Evolutionary conservation across 2,113 vertebrate genomes (phyloP).

Genomic region (Hylia prasina): DNA sequence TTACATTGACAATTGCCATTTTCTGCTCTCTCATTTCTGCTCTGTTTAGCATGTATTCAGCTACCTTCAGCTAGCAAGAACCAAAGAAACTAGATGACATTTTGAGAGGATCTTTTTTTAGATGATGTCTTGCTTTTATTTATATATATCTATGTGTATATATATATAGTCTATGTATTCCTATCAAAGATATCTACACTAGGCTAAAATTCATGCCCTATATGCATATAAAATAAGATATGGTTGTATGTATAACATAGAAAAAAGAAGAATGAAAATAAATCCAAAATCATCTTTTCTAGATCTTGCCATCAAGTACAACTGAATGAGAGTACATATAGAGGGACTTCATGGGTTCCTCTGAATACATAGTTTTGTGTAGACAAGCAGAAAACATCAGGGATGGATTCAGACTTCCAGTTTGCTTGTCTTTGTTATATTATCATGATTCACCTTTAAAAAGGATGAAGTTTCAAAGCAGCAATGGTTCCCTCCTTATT

Average conservation of each 20-base stretch:
- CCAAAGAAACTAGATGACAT: neutral
- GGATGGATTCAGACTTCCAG: neutral
- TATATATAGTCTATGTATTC: neutral
- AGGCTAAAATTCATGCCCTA: neutral
- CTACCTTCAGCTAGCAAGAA: neutral
- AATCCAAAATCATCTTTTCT: neutral
- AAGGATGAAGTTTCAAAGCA: neutral
- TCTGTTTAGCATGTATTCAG: neutral
- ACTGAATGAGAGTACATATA: neutral
- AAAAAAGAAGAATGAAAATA: neutral
- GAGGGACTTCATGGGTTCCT: neutral
- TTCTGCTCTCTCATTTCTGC: neutral
- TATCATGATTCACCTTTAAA: neutral
- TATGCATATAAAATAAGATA: neutral
- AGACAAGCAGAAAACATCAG: neutral
- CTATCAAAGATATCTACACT: neutral
- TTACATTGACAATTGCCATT: neutral
- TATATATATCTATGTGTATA: rapidly evolving
- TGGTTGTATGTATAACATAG: neutral
- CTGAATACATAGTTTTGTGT: neutral
- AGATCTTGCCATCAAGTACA: neutral
- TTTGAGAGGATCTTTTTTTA: neutral
- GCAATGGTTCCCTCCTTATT: neutral
- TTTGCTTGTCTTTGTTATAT: neutral
- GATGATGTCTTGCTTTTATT: neutral